Evolutionary conservation across 2,888 invertebrate species (phyloP), one percentile per base, ranked within the genome.

Genomic region (Synergus laeviventris): DNA sequence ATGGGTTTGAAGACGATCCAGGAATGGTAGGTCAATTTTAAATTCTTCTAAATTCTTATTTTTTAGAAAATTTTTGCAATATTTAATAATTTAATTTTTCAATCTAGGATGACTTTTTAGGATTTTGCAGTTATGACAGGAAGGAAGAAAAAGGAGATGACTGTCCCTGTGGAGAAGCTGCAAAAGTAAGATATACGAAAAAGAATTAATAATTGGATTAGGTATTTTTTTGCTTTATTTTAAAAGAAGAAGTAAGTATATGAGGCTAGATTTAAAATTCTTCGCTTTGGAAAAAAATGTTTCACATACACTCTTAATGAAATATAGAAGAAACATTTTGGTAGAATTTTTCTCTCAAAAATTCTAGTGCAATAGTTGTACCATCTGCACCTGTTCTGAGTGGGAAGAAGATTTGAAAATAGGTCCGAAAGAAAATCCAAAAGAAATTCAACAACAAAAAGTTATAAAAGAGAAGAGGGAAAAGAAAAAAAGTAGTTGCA

Each of bases 361-460:
- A 31, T 70, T n/a, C 24, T 24, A 84, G 84, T 80, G 79, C 39
- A 24, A 80, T 18, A 81, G 78, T 70, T 82, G 79, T 49, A 75
- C 77, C 9, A 18, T 76, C 24, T 84, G 83, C 70, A 75, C 66
- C n/a, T 83, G 82, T 49, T 75, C 76, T 56, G 77, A 83, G 9
- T 83, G 81, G 81, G 81, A 81, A 70, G 45, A 49, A 7, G 79
- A 81, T 66, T 49, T 77, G 24, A 59, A 74, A 73, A 74, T 56
- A n/a, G 76, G 74, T 8, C 75, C 54, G 12, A 74, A 77, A 56
- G 75, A 79, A 18, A 76, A 74, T 24, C 11, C 38, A 16, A 49
- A 62, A 61, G 38, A 39, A 38, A 14, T 16, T n/a, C 54, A 56
- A 39, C 61, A 61, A 62, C 36, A 39, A 21, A 59, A n/a, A 18